Base-by-base conservation (phyloP, 2,888 invertebrate genomes). In the Cataglyphis livida region DNA sequence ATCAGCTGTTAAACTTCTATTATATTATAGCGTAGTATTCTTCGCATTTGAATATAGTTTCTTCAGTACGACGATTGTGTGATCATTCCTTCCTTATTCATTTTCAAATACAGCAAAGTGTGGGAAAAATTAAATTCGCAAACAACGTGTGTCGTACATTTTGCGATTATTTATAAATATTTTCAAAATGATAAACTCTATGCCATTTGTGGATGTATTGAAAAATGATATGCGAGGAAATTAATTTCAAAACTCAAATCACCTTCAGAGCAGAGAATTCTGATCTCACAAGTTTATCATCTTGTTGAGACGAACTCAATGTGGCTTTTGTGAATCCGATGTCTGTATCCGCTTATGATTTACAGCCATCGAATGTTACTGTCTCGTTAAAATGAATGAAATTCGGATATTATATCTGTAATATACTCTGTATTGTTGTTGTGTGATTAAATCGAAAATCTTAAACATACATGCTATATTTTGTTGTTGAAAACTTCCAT, bases 391-490 rank as follows among this genome's bases (percentile, higher is more conserved):
- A 59, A 28, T 62, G 51, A 64, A 64, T 25, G 85, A 91, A 90
- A 92, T 91, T 92, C 90, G 91, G 88, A 93, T 68, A 68, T 92
- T 93, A 93, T 93, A 93, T 92, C 92, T 93, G 93, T 94, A 94
- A 93, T 90, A 93, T 93, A 94, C 89, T 92, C 92, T 94, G 93
- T 94, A 93, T 94, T 93, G 93, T 94, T 94, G 94, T 94, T 94
- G 93, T 93, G 94, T 93, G 93, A 94, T 93, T 94, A 93, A 94
- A 93, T 92, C 91, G 89, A 92, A 89, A 91, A 91, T 28, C 51
- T 79, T 28, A 68, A 73, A 73, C 21, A 48, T 68, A 41, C 18
- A 64, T 6, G 12, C 1, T 7, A 15, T 9, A 41, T 68, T 62
- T 65, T 79, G 12, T 59, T 79, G 59, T 44, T 57, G 21, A 78